These are phyloP conservation scores for Thamnophis elegans DNA, from an alignment of 2,797 vertebrate genomes.

Conservation along the genomic window DNA sequence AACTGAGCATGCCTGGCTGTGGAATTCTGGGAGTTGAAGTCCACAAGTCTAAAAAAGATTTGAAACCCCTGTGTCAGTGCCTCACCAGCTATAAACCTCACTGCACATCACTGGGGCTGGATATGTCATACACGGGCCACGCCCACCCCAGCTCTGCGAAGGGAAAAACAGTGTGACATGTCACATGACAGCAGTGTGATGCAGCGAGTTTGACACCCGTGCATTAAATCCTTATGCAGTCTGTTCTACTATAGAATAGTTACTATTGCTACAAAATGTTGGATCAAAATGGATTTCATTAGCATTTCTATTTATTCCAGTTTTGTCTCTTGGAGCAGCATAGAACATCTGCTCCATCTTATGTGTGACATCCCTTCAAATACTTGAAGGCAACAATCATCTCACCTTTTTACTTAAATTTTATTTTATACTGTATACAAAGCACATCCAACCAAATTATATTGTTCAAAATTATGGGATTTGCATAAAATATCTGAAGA, in stretches of 20 bases:
- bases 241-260: neutral
- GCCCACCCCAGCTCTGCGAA: neutral
- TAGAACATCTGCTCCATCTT: neutral
- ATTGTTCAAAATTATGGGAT: neutral
- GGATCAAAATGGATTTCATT: neutral
- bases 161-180: neutral
- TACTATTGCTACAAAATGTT: neutral
- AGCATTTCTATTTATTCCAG: neutral
- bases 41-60: no score
- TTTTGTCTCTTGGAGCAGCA: neutral
- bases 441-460: neutral
- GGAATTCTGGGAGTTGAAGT: no score
- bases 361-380: neutral
- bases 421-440: no score
- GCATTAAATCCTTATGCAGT: neutral
- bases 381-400: neutral
- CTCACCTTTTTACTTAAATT: no score
- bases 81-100: no score
- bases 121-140: neutral
- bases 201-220: fast-evolving
- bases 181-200: neutral
- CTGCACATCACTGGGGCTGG: no score
- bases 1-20: no score
- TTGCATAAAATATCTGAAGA: neutral
- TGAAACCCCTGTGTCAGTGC: no score